Evolutionary conservation across 1,140 invertebrate species (phyloP), one percentile per base, ranked within the genome.

Genomic region (Teleopsis dalmanni): DNA sequence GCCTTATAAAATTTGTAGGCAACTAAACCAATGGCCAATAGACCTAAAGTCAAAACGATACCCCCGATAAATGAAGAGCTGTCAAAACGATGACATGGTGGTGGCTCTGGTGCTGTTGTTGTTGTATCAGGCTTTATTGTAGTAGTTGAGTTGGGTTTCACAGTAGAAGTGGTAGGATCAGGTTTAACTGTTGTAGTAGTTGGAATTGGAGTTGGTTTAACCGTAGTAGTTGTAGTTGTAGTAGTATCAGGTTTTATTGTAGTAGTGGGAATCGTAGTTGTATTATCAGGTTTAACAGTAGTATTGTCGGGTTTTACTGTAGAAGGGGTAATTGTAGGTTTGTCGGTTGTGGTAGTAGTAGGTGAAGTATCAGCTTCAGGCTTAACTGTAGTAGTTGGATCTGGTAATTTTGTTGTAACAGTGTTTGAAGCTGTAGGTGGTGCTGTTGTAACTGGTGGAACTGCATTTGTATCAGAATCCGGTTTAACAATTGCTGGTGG

Each of bases 1-100:
- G 84, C 81, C 66, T 85, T 84, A 73, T 89, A 88, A 70, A 88
- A 88, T 71, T 88, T 88, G 71, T 82, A 84, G 34, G 82, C 82
- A 56, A 90, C 81, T 70, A 85, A 81, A 3, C 78, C 79, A 53
- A 90, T 85, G 7, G 83, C 85, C 23, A 86, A 72, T 16, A 88
- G 64, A 14, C 85, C 86, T 19, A 81, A 66, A 27, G 83, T 79
- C 13, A 90, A 70, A 13, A 88, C 80, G 43, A 89, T 88, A 33
- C 87, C 87, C 31, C 86, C 87, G 60, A 85, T 76, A 65, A 85
- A 85, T 56, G 82, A 84, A 14, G 81, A 74, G 5, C 78, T 80
- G 68, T 83, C 81, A 36, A 68, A 65, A 5, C 54, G 54, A 13
- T 53, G 53, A 42, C 64, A 67, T 19, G 66, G 70, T 42, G 40